A percentile compares a stretch with the other conserved stretches of the same genome.
Conservation (phyloP, 2,888 invertebrate genomes). For the Eristalis intricaria region DNA sequence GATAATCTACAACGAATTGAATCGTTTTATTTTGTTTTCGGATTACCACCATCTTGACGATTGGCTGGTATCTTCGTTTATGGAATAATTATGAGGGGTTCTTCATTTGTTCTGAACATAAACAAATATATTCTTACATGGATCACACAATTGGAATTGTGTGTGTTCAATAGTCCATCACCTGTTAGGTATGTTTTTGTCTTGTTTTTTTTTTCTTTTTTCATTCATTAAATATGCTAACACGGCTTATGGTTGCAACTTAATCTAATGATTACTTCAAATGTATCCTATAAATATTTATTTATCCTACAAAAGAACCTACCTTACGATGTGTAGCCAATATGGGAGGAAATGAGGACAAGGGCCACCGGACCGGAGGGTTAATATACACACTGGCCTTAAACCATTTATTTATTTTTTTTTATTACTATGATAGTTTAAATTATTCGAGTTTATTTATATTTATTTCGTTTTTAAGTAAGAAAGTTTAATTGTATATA, state of each 20-base stretch:
- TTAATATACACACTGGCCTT: constrained; percentile 3
- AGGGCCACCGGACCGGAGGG: no score
- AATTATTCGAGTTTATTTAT: no score
- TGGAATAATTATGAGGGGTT: not conserved
- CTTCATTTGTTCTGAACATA: not conserved
- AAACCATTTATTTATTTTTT: not conserved
- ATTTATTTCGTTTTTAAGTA: no score
- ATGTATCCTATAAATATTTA: not conserved
- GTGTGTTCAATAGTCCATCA: constrained; percentile 7
- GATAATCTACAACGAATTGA: constrained; percentile 8
- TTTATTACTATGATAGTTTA: not conserved
- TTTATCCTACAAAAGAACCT: not conserved
- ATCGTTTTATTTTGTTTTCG: not conserved
- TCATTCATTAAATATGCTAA: not conserved
- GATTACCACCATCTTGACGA: not conserved
- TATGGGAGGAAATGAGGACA: no score
- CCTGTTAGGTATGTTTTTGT: no score
- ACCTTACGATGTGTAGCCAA: not conserved
- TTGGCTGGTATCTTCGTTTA: not conserved
- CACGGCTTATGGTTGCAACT: not conserved
- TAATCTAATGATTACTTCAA: not conserved
- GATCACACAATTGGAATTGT: not conserved
- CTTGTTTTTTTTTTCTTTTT: no score
- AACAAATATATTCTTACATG: not conserved
- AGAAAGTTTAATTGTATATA: no score